Evolutionary conservation across 2,888 invertebrate genomes (phyloP), one percentile per base, ranked within the genome.

Genomic region (Slavum lentiscoides): DNA sequence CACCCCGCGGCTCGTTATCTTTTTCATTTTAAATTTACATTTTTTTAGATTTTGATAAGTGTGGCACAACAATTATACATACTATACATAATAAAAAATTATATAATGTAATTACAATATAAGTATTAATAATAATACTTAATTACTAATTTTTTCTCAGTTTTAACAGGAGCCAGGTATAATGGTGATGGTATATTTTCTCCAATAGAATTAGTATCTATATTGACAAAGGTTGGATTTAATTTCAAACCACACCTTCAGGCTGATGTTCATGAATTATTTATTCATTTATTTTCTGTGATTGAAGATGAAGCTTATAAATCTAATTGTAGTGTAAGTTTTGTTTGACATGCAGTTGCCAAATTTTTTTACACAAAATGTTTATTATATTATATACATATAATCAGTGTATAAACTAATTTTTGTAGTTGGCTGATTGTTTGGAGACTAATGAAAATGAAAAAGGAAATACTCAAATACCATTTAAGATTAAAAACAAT

Each of bases 241-340:
- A 92, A 93, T 69, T 94, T 97, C 7, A 62, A 64, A 84, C 92
- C 95, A 0, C 90, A 92, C 37, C 95, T 95, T 83, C 95, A 97
- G 88, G 93, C 97, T 87, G 98, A 98, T 87, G 94, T 96, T 0
- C 97, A 97, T 86, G 97, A 98, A 87, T 87, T 98, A 74, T 91
- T 97, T 84, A 95, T 96, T 86, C 93, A 96, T 13, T 88, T 98
- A 84, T 89, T 96, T 13, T 91, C 94, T n/a, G 95, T 96, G 19
- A 88, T 97, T 72, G 96, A 96, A 86, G 94, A 96, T 85, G 97
- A 98, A 87, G 90, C 82, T 43, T 77, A 82, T 37, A 83, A 82
- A 70, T 64, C 83, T 21, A 82, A 69, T 61, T 80, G 81, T 64
- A 82, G 81, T 81, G 83, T 83, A 82, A 64, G 75, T 15, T 53